Percentiles rank a stretch among this genome's conserved stretches.
phyloP scores from a whole-genome alignment of 2,797 vertebrate species.

The Fratercula arctica region DNA sequence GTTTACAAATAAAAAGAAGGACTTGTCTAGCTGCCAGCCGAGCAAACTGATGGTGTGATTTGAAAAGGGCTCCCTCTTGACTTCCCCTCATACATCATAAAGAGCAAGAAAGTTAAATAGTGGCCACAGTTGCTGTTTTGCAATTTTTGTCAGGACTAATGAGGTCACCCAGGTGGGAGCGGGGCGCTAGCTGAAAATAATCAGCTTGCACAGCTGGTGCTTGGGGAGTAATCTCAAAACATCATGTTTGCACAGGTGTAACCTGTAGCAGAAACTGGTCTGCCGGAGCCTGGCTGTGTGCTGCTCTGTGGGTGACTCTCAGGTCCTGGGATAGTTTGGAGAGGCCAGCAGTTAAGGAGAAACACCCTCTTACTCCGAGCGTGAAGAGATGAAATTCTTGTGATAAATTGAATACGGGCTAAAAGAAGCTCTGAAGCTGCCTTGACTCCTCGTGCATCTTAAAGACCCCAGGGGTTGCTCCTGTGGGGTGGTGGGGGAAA shows the following conservation, averaged over 20 bases:
- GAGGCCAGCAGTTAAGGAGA: not conserved
- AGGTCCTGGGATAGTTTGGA: not conserved
- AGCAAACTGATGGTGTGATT: conserved; percentile 19
- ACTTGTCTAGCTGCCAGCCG: conserved; percentile 18
- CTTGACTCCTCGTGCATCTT: rapidly evolving
- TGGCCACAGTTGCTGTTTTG: conserved; percentile 19
- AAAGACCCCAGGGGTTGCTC: not conserved
- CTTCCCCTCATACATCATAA: not conserved
- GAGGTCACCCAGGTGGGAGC: conserved; percentile 42
- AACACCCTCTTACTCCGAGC: not conserved
- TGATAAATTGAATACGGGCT: not conserved
- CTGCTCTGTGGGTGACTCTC: not conserved
- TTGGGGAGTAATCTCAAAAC: conserved; percentile 11
- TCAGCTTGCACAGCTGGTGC: conserved; percentile 63
- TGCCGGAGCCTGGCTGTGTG: not conserved
- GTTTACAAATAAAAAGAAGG: conserved; percentile 62
- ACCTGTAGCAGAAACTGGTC: conserved; percentile 23
- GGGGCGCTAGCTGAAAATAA: conserved; percentile 27
- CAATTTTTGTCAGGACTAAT: conserved; percentile 44
- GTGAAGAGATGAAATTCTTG: not conserved
- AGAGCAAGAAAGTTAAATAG: conserved; percentile 43
- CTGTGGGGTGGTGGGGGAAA: not conserved
- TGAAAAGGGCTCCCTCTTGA: not conserved
- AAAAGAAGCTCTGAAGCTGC: not conserved
- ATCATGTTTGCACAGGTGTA: conserved; percentile 57